Evolutionary conservation across 1,140 invertebrate species (phyloP).

Genomic region (Campoletis sonorensis): DNA sequence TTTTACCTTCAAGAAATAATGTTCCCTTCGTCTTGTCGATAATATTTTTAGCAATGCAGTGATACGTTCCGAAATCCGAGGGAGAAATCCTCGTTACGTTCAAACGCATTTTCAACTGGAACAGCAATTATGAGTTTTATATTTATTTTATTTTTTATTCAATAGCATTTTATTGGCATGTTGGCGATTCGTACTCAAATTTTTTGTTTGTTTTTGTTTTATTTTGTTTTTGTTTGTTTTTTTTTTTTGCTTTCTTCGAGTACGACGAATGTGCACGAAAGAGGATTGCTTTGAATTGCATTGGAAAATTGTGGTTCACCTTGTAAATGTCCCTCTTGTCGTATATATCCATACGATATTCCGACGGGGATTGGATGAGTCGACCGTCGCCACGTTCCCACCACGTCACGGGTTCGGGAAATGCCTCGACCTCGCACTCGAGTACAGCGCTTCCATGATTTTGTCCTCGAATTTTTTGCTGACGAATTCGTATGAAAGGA

Average conservation of each 20-base stretch:
- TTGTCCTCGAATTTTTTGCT: conserved; percentile 83
- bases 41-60: conserved; percentile 91
- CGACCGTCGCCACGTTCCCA: conserved; percentile 90
- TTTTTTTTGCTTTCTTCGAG: not conserved
- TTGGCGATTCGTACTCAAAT: too few relatives aligned
- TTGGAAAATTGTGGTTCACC: conserved; percentile 66
- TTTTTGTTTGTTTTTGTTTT: not conserved
- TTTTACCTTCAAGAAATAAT: conserved; percentile 83
- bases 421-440: conserved; percentile 93
- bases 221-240: not conserved
- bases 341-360: conserved; percentile 82
- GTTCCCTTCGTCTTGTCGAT: conserved; percentile 86
- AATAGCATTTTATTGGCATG: not conserved
- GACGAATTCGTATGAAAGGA: conserved; percentile 87
- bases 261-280: conserved; percentile 10
- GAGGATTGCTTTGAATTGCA: conserved; percentile 30
- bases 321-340: conserved; percentile 77
- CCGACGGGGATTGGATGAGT: conserved; percentile 82
- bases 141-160: conserved; percentile 17
- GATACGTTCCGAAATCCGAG: conserved; percentile 85
- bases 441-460: conserved; percentile 84
- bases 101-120: conserved; percentile 83
- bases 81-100: conserved; percentile 83
- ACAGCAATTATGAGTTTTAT: conserved; percentile 34
- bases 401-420: conserved; percentile 88